These are phyloP conservation scores for Oasisia sp. DNA, from an alignment of 2,888 invertebrate species.

Conservation along the genomic window DNA sequence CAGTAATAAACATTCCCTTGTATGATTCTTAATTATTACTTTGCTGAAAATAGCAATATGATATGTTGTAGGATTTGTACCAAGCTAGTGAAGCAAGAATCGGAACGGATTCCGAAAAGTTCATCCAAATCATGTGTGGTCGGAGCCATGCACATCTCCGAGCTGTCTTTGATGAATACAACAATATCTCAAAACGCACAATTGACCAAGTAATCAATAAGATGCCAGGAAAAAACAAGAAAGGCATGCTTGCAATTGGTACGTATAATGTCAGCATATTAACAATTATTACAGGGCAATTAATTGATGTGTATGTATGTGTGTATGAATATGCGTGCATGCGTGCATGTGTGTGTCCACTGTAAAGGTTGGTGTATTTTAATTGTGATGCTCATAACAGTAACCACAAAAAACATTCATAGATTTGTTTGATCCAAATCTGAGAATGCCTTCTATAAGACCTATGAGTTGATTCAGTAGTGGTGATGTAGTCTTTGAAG, in stretches of 20 bases:
- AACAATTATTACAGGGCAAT: not conserved
- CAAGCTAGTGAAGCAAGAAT: slow-evolving; percentile 60
- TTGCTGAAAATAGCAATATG: not conserved
- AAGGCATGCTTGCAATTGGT: slow-evolving; percentile 86
- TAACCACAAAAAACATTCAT: too few species aligned
- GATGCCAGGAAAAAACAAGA: slow-evolving; percentile 84
- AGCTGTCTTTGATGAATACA: slow-evolving; percentile 77
- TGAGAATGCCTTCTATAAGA: too few species aligned
- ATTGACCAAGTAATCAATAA: slow-evolving; percentile 44
- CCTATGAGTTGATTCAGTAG: too few species aligned
- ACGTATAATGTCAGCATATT: slow-evolving; percentile 41
- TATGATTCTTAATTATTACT: too few species aligned
- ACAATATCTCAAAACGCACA: slow-evolving; percentile 75
- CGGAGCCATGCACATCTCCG: slow-evolving; percentile 90
- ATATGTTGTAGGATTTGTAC: slow-evolving; percentile 37
- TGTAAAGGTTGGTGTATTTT: too few species aligned
- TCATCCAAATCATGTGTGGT: slow-evolving; percentile 66
- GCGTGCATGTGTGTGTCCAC: too few species aligned
- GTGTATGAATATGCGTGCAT: not conserved
- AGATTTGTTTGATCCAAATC: too few species aligned
- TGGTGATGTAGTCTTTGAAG: too few species aligned
- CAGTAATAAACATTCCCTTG: too few species aligned
- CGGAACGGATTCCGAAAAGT: slow-evolving; percentile 65
- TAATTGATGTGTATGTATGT: not conserved
- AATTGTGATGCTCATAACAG: too few species aligned